Base-by-base conservation (phyloP, 1,140 invertebrate genomes). In the Heliconius hermathena region DNA sequence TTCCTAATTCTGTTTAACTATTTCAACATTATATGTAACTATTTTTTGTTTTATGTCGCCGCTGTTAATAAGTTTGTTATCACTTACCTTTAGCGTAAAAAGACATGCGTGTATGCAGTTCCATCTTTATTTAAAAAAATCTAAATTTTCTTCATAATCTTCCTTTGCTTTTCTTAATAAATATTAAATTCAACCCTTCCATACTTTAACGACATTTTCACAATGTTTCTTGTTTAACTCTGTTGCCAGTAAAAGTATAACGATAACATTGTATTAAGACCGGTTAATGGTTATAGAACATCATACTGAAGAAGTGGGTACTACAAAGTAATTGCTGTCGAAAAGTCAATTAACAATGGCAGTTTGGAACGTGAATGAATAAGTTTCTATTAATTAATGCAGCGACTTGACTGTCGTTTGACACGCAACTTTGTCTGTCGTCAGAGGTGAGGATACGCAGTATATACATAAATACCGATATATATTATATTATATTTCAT, bases 301-400 rank as follows among this genome's bases (percentile, higher is more conserved):
- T 80, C 77, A 80, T 82, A 80, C 77, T 74, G 29, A 66, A 73
- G 72, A 77, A 84, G 78, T 78, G 76, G 75, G 76, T 77, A 83
- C 82, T 78, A 85, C 82, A 83, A 81, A 83, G 82, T 87, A 87
- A 87, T 82, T 81, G 83, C 78, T 73, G 82, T 82, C 80, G 78
- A 83, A 88, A 88, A 85, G 83, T 82, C 85, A 86, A 90, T 89
- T 87, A 91, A 87, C 87, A 84, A 83, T 84, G 81, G 82, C 86
- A 87, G 80, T 88, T 89, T 81, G 74, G 79, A 73, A 84, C 83
- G 82, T 83, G 82, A 80, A 85, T 83, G 85, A 82, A 87, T 85
- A 88, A 82, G 76, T 83, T 87, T 83, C 84, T 86, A 89, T 91
- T 91, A 88, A 90, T 89, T 87, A 89, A 89, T 88, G 85, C 82